These are phyloP conservation scores for Microtus montanus DNA, from an alignment of 2,113 vertebrate species.

Conservation along the genomic window DNA sequence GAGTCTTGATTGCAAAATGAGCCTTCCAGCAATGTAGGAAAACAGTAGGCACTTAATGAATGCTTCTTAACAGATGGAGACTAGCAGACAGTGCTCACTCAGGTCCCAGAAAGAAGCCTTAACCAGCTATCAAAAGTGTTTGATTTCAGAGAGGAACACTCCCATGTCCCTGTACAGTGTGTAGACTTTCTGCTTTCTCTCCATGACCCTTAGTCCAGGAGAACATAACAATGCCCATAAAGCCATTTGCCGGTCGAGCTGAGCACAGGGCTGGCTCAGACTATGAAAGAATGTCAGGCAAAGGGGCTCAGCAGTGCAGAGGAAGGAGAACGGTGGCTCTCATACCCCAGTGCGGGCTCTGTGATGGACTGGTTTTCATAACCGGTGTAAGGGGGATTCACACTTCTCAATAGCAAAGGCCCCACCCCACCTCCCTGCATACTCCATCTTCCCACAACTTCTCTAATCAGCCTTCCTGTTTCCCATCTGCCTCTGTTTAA, in stretches of 20 bases:
- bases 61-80: background rate
- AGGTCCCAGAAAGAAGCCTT: background rate
- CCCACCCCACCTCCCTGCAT: no score
- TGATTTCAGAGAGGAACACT: background rate
- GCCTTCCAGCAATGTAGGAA: background rate
- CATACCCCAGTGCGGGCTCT: background rate
- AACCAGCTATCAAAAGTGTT: background rate
- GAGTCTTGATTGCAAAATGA: background rate
- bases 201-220: no score
- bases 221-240: no score
- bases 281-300: background rate
- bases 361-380: background rate
- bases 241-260: no score
- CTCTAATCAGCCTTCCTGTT: background rate
- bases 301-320: background rate
- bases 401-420: no score
- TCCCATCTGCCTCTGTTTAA: slow-evolving; percentile 30
- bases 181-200: background rate
- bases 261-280: background rate
- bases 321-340: background rate
- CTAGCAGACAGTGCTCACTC: background rate
- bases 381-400: no score
- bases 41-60: background rate
- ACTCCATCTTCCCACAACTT: background rate
- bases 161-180: rapidly evolving